A percentile compares a stretch with the other conserved stretches of the same genome.
These are phyloP conservation scores for Scaptomyza graminum DNA, from an alignment of 1,140 invertebrate genomes.

Conservation along the genomic window DNA sequence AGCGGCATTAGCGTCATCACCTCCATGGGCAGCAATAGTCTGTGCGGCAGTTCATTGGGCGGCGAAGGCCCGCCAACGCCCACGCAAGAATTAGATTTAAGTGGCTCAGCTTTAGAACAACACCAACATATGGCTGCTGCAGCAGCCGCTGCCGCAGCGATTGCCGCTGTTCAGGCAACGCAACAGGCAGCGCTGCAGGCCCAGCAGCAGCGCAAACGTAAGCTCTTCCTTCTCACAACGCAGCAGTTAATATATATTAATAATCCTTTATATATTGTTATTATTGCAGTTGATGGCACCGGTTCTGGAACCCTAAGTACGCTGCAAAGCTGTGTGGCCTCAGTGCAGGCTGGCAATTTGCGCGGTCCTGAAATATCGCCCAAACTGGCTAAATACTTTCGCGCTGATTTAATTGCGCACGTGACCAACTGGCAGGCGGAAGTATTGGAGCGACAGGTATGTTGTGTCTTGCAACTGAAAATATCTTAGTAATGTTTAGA, in stretches of 20 bases:
- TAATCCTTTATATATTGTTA: background rate
- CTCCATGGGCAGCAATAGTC: constrained; percentile 75
- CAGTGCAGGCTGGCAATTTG: constrained; percentile 72
- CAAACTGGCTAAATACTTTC: constrained; percentile 95
- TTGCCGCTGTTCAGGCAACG: constrained; percentile 41
- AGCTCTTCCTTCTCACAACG: constrained; percentile 4
- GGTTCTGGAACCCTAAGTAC: constrained; percentile 74
- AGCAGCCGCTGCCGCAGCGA: constrained; percentile 45
- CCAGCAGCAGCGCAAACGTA: constrained; percentile 84
- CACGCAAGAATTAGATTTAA: constrained; percentile 84
- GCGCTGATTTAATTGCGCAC: constrained; percentile 95
- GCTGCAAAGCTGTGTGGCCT: constrained; percentile 79
- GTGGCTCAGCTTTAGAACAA: constrained; percentile 82
- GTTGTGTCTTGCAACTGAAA: constrained; percentile 5
- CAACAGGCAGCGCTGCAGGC: constrained; percentile 55
- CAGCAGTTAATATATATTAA: no score
- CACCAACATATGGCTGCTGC: constrained; percentile 55
- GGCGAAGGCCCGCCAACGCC: constrained; percentile 85
- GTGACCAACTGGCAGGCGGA: constrained; percentile 96
- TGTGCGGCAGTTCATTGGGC: constrained; percentile 50
- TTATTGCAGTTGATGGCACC: constrained; percentile 74
- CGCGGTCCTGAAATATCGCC: constrained; percentile 90
- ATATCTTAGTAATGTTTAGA: no score
- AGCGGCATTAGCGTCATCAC: constrained; percentile 76
- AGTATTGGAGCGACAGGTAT: constrained; percentile 95